Base-by-base conservation (phyloP, 1,140 invertebrate species). In the Calliphora vicina region DNA sequence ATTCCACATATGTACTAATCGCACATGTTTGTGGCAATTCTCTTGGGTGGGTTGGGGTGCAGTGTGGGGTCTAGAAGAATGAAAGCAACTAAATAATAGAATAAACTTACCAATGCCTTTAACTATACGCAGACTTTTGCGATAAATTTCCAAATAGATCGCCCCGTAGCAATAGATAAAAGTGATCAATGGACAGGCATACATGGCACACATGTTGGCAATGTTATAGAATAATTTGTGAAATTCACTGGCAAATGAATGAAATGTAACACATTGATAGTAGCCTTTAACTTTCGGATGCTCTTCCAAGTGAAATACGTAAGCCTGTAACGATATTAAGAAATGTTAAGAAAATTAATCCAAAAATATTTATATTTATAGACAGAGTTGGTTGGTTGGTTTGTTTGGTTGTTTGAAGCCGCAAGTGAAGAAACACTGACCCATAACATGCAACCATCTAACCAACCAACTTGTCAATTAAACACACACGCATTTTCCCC, bases 91-190 rank as follows among this genome's bases (percentile, higher is more conserved):
- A n/a, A n/a, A n/a, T n/a, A n/a, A n/a, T n/a, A n/a, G n/a, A 35
- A n/a, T n/a, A 25, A n/a, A 81, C 84, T 84, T 27, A 85, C 83
- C 85, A 74, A 83, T 82, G 73, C 83, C 89, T 85, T 89, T 89
- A 8, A 87, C 85, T 3, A 89, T 86, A 0, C 87, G 84, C 82
- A 89, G 86, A 67, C 87, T 90, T 84, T 91, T 91, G 71, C 87
- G 83, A 85, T 91, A 91, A 45, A 97, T 96, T 89, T 96, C 96
- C 17, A 94, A 85, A 0, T 98, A 92, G 80, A 98, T 98, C 71
- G 96, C 95, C 0, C 94, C 94, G 84, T 98, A 98, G 86, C 95
- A 96, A 87, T 95, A 96, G 72, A 97, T 94, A 82, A 98, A 98
- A 72, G 97, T 94, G 35, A 94, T 88, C 43, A 98, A 91, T 0